Conservation (phyloP, 2,888 invertebrate species). For the Stenodema calcarata region DNA sequence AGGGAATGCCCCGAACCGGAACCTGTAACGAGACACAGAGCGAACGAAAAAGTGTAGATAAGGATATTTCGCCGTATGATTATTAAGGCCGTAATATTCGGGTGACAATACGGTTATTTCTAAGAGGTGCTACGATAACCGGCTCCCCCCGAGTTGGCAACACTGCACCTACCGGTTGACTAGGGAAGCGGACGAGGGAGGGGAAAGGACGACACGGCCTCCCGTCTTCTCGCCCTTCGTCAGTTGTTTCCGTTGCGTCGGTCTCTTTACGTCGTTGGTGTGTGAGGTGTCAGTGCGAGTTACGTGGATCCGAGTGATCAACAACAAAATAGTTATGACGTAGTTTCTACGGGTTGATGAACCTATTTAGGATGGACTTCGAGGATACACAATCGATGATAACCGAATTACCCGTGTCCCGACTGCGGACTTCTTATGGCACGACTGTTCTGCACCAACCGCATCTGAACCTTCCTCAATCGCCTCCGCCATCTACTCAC, state of each 20-base stretch:
- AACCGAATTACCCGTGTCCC: conserved; percentile 55
- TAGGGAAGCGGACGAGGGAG: not conserved
- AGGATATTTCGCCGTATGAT: too few relatives aligned
- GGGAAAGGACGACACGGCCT: not conserved
- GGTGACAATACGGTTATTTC: too few relatives aligned
- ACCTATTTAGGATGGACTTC: conserved; percentile 13
- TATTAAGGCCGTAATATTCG: too few relatives aligned
- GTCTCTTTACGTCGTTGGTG: not conserved
- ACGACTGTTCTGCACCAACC: conserved; percentile 63
- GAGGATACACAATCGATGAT: conserved; percentile 53
- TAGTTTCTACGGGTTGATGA: not conserved
- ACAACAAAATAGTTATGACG: not conserved
- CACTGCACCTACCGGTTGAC: not conserved
- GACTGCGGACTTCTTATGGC: conserved; percentile 63
- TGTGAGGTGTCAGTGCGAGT: not conserved
- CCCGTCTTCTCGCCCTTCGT: not conserved
- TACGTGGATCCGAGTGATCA: not conserved
- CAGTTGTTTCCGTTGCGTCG: conserved; percentile 11
- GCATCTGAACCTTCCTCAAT: conserved; percentile 58
- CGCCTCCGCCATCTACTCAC: conserved; percentile 68
- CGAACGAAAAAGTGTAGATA: too few relatives aligned
- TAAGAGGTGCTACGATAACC: too few relatives aligned
- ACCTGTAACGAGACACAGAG: too few relatives aligned
- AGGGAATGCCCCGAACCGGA: too few relatives aligned
- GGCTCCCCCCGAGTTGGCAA: not conserved